Base-by-base conservation (phyloP, 2,797 vertebrate genomes). In the Betta splendens region DNA sequence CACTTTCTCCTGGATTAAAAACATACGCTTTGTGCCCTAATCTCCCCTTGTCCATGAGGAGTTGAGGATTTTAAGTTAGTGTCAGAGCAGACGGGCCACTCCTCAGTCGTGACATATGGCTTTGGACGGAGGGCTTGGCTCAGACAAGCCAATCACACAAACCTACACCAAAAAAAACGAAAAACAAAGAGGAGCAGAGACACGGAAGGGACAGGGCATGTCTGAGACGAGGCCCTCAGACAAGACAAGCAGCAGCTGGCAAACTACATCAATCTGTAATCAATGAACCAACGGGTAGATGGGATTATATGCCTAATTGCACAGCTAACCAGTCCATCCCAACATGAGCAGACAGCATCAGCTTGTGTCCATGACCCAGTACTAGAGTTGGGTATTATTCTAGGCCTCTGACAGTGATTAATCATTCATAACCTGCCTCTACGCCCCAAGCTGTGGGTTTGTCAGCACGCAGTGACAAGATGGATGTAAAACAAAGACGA, bases 161-260 rank as follows among this genome's bases (percentile, higher is more conserved):
- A 67, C 67, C 1, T 45, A 28, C 39, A 52, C 69, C 36, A 83
- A 77, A 72, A 46, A 75, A 59, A 50, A 52, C 52, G 64, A 61
- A 75, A 81, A 52, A 52, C 64, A 61, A 73, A 81, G 75, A 52
- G 61, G 53, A 49, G 74, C 69, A 59, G 83, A 69, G 78, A 67
- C 78, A 83, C 40, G 72, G 53, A 69, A 73, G 69, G 74, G 64
- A 63, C 37, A 43, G 69, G 70, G 54, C 47, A 67, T 48, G 76
- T 90, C 83, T 89, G 72, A 85, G 72, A 83, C 77, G 13, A 73
- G 68, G 76, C 59, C 83, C 71, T 87, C 81, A 87, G 79, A 84
- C 80, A 88, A 81, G 86, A 87, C 86, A 87, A 86, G 87, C 81
- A 92, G 92, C 96, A 99, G 94, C 95, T 98, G 97, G 93, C 89